A percentile compares a stretch with the other conserved stretches of the same genome.
Conservation (phyloP, 2,888 invertebrate genomes). For the Eristalis tenax region DNA sequence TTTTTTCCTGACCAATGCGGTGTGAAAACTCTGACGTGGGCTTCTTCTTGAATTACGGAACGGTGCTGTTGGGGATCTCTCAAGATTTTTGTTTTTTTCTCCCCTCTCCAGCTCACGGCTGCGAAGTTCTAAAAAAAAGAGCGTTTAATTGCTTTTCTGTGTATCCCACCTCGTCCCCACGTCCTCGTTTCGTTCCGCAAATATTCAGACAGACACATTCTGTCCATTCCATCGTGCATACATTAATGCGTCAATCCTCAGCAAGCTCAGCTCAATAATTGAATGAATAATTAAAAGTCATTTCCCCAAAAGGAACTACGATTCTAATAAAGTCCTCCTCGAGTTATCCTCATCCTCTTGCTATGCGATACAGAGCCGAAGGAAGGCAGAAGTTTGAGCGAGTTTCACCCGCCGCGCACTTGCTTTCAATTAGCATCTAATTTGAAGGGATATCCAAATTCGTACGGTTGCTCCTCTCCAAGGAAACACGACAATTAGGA, state of each 20-base stretch:
- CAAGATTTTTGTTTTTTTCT: no score
- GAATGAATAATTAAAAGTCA: neutral
- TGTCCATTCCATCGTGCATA: neutral
- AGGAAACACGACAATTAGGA: neutral
- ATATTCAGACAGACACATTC: neutral
- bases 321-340: neutral
- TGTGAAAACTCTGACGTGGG: no score
- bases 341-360: neutral
- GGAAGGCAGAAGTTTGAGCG: neutral
- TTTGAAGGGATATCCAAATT: conserved; percentile 6
- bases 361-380: neutral
- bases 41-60: no score
- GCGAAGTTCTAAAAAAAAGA: no score
- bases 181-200: no score
- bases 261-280: neutral
- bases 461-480: neutral
- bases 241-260: neutral
- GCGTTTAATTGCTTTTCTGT: no score
- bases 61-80: no score
- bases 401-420: neutral
- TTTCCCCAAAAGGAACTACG: neutral
- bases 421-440: conserved; percentile 23
- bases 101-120: no score
- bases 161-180: no score
- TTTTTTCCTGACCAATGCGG: no score